phyloP scores from a whole-genome alignment of 2,113 vertebrate species.

The Caracal caracal region DNA sequence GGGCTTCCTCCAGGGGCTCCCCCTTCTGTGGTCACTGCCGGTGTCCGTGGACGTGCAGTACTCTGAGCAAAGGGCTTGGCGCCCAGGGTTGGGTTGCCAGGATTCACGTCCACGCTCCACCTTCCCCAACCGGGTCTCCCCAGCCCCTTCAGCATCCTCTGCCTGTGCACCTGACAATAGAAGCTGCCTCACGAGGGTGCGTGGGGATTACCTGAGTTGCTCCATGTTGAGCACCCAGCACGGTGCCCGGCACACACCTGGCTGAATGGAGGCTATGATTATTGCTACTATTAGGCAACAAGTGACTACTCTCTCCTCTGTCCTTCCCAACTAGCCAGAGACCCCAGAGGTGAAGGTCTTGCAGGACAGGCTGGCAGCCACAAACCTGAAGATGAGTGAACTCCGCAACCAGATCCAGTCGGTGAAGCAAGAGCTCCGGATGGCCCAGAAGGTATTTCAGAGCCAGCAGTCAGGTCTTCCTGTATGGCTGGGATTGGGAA shows the following conservation, averaged over 20 bases:
- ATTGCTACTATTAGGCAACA: accelerated
- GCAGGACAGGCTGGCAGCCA: slow-evolving; percentile 90
- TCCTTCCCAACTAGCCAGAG: slow-evolving; percentile 81
- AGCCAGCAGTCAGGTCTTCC: not conserved
- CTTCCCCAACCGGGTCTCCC: not conserved
- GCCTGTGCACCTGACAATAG: not conserved
- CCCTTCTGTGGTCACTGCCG: not conserved
- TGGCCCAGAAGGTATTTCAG: slow-evolving; percentile 92
- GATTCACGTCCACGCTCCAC: not conserved
- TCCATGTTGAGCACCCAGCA: not conserved
- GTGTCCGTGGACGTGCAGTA: accelerated
- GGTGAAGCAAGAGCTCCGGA: slow-evolving; percentile 91
- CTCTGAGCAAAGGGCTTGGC: not conserved
- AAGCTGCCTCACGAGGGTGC: too few species aligned
- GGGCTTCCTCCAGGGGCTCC: not conserved
- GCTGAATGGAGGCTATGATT: accelerated
- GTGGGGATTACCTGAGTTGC: not conserved
- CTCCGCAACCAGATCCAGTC: slow-evolving; percentile 95
- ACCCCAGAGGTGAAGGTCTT: slow-evolving; percentile 88
- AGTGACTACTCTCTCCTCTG: not conserved
- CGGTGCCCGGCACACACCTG: not conserved
- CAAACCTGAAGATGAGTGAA: slow-evolving; percentile 91
- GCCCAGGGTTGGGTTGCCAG: not conserved
- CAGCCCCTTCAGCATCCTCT: not conserved
- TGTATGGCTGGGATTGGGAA: not conserved